phyloP scores from a whole-genome alignment of 2,113 vertebrate genomes.

The Notothenia rossii region DNA sequence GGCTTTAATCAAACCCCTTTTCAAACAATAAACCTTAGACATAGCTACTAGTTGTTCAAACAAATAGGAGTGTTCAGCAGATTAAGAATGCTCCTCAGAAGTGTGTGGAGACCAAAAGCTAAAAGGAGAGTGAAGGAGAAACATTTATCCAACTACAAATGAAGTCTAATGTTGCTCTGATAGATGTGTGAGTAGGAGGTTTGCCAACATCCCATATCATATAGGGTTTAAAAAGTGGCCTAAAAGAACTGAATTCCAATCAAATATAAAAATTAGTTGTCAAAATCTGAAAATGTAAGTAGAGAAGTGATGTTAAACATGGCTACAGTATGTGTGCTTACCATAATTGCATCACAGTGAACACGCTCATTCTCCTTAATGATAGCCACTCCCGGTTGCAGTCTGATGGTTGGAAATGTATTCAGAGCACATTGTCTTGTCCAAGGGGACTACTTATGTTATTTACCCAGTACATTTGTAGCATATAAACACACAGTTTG shows the following conservation, averaged over 20 bases:
- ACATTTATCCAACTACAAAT: no score
- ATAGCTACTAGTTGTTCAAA: no score
- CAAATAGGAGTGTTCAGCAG: no score
- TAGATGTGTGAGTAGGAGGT: background rate
- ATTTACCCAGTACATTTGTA: constrained; percentile 32
- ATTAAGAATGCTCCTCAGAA: no score
- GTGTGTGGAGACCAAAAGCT: no score
- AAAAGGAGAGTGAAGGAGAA: no score
- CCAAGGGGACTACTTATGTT: constrained; percentile 26
- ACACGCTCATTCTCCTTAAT: background rate
- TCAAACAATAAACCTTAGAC: no score
- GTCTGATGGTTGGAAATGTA: background rate
- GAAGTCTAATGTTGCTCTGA: no score
- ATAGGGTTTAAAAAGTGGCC: background rate
- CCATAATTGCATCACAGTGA: background rate
- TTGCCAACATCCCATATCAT: background rate
- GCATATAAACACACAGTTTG: constrained; percentile 25
- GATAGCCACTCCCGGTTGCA: background rate
- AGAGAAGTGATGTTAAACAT: background rate
- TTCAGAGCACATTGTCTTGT: constrained; percentile 28
- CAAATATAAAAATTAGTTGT: background rate
- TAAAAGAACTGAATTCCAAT: background rate
- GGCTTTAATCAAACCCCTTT: no score
- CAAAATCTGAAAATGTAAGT: background rate
- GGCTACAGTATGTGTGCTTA: background rate